These are phyloP conservation scores for Pseudoatta argentina DNA, from an alignment of 1,140 invertebrate species.

Conservation along the genomic window DNA sequence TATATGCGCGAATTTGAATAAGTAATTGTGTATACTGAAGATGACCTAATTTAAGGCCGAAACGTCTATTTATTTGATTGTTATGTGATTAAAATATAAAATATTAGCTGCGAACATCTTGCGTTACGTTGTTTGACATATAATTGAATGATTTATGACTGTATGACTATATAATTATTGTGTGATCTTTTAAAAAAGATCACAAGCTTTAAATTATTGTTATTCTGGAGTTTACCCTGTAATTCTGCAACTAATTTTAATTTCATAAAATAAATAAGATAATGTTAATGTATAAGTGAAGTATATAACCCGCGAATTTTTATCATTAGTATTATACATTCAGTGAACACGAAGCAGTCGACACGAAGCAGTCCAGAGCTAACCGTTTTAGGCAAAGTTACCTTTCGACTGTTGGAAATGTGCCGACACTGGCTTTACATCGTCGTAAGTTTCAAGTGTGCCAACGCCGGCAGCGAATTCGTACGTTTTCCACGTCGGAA, in stretches of 20 bases:
- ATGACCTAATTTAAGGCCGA: too few relatives aligned
- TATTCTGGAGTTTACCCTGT: not conserved
- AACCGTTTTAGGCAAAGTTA: slow-evolving; percentile 32
- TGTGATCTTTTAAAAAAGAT: not conserved
- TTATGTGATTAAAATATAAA: too few relatives aligned
- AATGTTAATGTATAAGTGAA: not conserved
- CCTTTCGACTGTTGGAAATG: slow-evolving; percentile 30
- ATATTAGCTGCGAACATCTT: too few relatives aligned
- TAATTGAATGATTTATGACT: not conserved
- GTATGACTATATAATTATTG: not conserved
- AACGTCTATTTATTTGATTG: too few relatives aligned
- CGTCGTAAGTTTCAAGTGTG: slow-evolving; percentile 23
- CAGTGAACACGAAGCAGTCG: not conserved
- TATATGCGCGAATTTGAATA: too few relatives aligned
- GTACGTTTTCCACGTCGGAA: slow-evolving; percentile 47
- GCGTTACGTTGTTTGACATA: too few relatives aligned
- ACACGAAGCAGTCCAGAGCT: not conserved
- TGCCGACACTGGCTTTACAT: slow-evolving; percentile 10
- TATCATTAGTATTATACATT: not conserved
- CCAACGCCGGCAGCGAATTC: slow-evolving; percentile 1
- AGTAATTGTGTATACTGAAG: too few relatives aligned
- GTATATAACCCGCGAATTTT: not conserved
- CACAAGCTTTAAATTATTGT: not conserved
- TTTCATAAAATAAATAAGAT: not conserved
- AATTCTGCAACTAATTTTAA: not conserved